A percentile compares a stretch with the other conserved stretches of the same genome.
These are phyloP conservation scores for Danio jaintianensis DNA, from an alignment of 2,797 vertebrate genomes.

Conservation along the genomic window DNA sequence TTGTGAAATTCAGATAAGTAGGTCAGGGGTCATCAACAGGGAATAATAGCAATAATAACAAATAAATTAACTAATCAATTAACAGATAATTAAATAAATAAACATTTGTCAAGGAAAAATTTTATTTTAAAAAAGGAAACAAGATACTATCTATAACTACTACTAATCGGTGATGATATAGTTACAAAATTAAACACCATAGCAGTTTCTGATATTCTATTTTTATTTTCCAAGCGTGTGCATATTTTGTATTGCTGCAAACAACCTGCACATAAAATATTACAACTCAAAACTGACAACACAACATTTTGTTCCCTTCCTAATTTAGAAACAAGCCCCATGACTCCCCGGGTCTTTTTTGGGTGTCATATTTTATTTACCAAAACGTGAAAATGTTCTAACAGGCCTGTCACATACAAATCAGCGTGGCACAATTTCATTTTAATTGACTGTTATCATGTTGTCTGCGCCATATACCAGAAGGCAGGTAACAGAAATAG, in stretches of 20 bases:
- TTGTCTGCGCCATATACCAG: conserved; percentile 22
- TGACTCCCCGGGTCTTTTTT: conserved; percentile 1
- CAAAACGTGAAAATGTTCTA: neutral
- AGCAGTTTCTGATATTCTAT: neutral
- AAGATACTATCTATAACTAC: too few species aligned
- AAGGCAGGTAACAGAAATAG: conserved; percentile 39
- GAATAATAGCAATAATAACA: too few species aligned
- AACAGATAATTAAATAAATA: too few species aligned
- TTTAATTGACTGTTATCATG: conserved; percentile 30
- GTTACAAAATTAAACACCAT: too few species aligned
- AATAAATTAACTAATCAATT: too few species aligned
- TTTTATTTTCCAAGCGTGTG: neutral
- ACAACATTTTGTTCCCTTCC: conserved; percentile 11
- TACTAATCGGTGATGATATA: too few species aligned
- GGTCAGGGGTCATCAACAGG: too few species aligned
- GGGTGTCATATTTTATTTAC: conserved; percentile 29
- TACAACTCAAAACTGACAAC: neutral
- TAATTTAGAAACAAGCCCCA: conserved; percentile 5
- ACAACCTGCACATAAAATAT: neutral
- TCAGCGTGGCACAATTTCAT: neutral
- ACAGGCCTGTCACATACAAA: conserved; percentile 19
- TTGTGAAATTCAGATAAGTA: too few species aligned
- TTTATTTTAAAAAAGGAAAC: too few species aligned
- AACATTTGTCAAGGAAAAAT: too few species aligned
- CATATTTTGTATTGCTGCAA: neutral